Evolutionary conservation across 1,140 invertebrate species (phyloP), one percentile per base, ranked within the genome.

Genomic region (Steinernema feltiae): DNA sequence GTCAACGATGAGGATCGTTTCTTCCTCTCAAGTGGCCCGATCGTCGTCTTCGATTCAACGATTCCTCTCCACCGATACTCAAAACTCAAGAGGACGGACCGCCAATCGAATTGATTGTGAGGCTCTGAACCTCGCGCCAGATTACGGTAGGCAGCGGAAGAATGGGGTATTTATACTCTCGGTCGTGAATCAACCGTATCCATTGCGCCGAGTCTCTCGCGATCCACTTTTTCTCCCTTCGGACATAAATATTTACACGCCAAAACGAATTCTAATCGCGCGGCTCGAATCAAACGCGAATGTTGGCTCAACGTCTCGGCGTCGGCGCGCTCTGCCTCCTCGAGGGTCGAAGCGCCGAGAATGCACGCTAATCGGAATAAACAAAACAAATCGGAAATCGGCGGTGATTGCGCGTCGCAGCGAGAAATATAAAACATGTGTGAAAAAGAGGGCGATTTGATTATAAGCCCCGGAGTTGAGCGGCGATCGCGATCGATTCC

Each of bases 301-400:
- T 63, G 53, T 63, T 63, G 53, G 53, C 53, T 27, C 12, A 63
- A 63, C 53, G 53, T 63, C 15, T 27, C 53, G 53, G 15, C 53
- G 53, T 15, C 24, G 12, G 12, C 53, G 15, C 53, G 12, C 7
- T 7, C 18, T 18, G 35, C 35, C 35, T 41, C 35, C 35, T 7
- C 35, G 7, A 7, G 7, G 7, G 35, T 7, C 7, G 35, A 7
- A 7, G 7, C 35, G 53, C 53, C 53, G 53, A 63, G 24, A 21
- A 63, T 21, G 53, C 24, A 63, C 53, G 53, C 53, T 63, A 63
- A 63, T 63, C 53, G 53, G 53, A 17, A 63, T 63, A 63, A 63
- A 63, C 53, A 63, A 63, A 63, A 63, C 53, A 63, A 41, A 63
- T 63, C 24, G 53, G 53, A 63, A 63, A 63, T 63, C 53, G 53